Evolutionary conservation across 2,113 vertebrate genomes (phyloP).

Genomic region (Hydropotes inermis): DNA sequence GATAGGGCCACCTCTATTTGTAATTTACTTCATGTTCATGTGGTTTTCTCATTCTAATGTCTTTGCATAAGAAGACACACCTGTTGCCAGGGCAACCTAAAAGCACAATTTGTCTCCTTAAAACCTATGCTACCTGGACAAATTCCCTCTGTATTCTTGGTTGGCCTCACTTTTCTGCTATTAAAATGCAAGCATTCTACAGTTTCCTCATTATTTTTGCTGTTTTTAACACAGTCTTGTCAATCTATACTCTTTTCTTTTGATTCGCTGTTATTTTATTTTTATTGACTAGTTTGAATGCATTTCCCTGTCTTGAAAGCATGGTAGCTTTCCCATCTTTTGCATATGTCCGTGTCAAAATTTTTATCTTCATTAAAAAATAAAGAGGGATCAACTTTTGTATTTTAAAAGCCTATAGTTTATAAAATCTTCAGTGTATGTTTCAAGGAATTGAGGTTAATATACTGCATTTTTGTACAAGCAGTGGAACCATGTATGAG

Average conservation of each 20-base stretch:
- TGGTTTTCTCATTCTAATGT: neutral
- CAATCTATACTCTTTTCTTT: neutral
- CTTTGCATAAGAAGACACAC: neutral
- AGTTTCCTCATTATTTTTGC: neutral
- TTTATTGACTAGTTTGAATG: neutral
- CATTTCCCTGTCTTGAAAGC: neutral
- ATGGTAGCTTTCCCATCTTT: neutral
- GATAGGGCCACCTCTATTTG: neutral
- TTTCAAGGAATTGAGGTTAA: neutral
- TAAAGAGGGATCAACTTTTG: neutral
- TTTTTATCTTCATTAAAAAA: neutral
- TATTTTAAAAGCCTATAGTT: neutral
- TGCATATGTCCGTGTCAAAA: neutral
- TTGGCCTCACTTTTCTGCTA: neutral
- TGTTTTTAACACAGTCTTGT: neutral
- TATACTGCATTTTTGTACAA: neutral
- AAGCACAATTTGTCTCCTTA: neutral
- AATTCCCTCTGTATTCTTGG: neutral
- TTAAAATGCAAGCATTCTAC: neutral
- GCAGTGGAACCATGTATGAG: neutral
- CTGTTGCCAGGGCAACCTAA: slow-evolving; percentile 28
- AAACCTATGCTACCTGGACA: neutral
- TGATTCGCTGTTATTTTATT: neutral
- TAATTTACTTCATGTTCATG: neutral
- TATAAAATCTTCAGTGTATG: neutral